These are phyloP conservation scores for Dufourea novaeangliae DNA, from an alignment of 1,140 invertebrate genomes.

Conservation along the genomic window DNA sequence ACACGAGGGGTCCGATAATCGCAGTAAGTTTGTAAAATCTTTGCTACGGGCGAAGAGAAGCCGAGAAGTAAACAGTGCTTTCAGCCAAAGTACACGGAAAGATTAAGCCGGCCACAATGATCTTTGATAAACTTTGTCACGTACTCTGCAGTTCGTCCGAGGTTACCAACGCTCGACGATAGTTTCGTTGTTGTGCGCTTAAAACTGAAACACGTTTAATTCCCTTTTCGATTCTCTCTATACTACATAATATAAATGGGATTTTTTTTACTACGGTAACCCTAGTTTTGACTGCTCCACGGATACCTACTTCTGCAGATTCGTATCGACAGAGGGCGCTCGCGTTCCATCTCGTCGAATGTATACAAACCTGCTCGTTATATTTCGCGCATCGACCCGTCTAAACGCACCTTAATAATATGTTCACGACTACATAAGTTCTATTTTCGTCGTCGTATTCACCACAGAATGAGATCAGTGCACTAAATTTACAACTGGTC, in stretches of 20 bases:
- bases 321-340: too few relatives aligned
- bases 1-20: background rate
- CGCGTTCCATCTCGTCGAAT: constrained; percentile 16
- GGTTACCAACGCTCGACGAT: background rate
- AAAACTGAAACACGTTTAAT: background rate
- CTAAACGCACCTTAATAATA: constrained; percentile 42
- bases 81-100: background rate
- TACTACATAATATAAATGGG: too few relatives aligned
- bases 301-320: too few relatives aligned
- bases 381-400: constrained; percentile 1
- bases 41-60: background rate
- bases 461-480: constrained; percentile 73
- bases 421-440: constrained; percentile 42
- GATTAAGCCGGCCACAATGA: background rate
- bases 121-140: constrained; percentile 33
- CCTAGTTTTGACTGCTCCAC: too few relatives aligned
- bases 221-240: background rate
- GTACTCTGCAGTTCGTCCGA: background rate
- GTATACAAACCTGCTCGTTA: constrained; percentile 5
- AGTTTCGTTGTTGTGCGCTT: background rate
- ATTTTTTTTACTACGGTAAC: too few relatives aligned
- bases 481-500: constrained; percentile 69
- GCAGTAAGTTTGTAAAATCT: background rate
- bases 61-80: background rate
- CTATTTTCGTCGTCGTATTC: constrained; percentile 71